Conservation (phyloP, 2,888 invertebrate genomes). For the Iselma pallidipennis region DNA sequence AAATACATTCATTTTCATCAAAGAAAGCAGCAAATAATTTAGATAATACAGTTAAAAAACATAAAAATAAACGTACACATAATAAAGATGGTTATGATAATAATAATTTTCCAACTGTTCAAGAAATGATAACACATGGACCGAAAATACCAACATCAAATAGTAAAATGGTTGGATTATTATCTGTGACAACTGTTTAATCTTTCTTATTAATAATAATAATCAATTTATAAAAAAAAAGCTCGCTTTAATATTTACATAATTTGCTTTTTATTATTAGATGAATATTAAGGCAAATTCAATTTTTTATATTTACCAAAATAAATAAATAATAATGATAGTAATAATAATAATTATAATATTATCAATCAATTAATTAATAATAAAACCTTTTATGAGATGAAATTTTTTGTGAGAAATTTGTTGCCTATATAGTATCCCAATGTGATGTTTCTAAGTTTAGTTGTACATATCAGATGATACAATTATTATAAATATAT, state of each 20-base stretch:
- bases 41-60: constrained; percentile 57
- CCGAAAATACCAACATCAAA: constrained; percentile 50
- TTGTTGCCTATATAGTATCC: constrained; percentile 38
- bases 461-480: constrained; percentile 48
- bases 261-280: constrained; percentile 28
- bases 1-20: constrained; percentile 46
- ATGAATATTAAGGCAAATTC: constrained; percentile 28
- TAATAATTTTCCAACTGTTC: constrained; percentile 63
- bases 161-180: constrained; percentile 62
- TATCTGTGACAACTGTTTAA: constrained; percentile 62
- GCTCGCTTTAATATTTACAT: constrained; percentile 26
- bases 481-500: constrained; percentile 32
- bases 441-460: constrained; percentile 46
- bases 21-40: constrained; percentile 53
- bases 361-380: not conserved
- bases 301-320: constrained; percentile 28
- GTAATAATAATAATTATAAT: not conserved
- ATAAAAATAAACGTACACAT: constrained; percentile 53
- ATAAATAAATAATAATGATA: constrained; percentile 10
- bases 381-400: not conserved
- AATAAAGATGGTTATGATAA: constrained; percentile 56
- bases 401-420: constrained; percentile 23
- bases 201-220: constrained; percentile 9
- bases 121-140: constrained; percentile 62
- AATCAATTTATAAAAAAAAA: constrained; percentile 12